Conservation (phyloP, 2,113 vertebrate genomes). For the Catharus minimus region DNA sequence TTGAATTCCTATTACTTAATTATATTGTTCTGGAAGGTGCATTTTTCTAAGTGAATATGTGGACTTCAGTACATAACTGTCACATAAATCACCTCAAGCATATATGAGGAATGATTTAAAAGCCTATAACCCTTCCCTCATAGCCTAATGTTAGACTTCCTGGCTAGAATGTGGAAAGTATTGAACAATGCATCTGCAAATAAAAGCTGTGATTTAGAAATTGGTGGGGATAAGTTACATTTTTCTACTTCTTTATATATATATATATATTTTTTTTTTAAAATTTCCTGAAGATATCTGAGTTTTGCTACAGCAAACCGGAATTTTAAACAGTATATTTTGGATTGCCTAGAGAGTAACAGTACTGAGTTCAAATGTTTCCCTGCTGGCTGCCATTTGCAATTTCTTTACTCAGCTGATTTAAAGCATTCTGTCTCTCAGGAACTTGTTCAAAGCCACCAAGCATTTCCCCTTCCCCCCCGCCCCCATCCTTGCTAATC, state of each 20-base stretch:
- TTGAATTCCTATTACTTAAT: conserved; percentile 55
- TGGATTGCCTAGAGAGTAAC: neutral
- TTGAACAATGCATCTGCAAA: neutral
- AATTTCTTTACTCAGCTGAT: neutral
- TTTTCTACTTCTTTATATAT: neutral
- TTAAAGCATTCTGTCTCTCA: neutral
- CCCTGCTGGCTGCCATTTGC: neutral
- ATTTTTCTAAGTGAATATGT: neutral
- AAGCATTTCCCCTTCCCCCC: fast-evolving
- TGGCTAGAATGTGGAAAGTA: neutral
- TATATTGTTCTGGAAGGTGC: neutral
- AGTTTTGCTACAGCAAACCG: neutral
- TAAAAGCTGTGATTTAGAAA: neutral
- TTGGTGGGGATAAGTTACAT: neutral
- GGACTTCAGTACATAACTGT: neutral
- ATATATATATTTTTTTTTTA: too few relatives aligned
- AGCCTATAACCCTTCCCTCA: neutral
- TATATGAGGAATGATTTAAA: neutral
- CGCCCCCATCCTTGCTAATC: neutral
- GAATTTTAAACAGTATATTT: neutral
- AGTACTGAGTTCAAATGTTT: neutral
- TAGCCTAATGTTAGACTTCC: neutral
- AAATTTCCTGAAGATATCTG: neutral
- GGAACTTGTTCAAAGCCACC: neutral
- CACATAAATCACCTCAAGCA: neutral